These are phyloP conservation scores for Yponomeuta malinellus DNA, from an alignment of 2,888 invertebrate species.

Conservation along the genomic window DNA sequence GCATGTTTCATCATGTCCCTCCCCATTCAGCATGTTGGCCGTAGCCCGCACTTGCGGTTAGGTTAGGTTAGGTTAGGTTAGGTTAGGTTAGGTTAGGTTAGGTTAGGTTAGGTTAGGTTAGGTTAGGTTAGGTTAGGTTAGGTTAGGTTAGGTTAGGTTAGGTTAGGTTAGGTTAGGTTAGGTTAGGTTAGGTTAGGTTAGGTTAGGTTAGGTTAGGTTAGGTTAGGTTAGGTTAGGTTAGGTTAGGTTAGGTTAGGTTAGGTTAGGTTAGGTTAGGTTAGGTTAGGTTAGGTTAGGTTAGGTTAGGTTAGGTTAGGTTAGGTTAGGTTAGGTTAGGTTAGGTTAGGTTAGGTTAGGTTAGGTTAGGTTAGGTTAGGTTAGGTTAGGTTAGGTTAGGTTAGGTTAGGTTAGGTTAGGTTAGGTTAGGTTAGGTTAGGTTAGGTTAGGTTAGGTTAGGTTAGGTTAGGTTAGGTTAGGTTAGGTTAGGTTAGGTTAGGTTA, in stretches of 20 bases:
- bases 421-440: no score
- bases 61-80: constrained; percentile 23
- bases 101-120: constrained; percentile 22
- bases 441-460: no score
- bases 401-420: constrained; percentile 20
- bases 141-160: constrained; percentile 23
- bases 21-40: no score
- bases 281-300: constrained; percentile 27
- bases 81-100: constrained; percentile 23
- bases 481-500: no score
- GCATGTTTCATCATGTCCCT: no score
- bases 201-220: constrained; percentile 26
- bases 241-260: constrained; percentile 24
- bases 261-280: constrained; percentile 25
- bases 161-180: constrained; percentile 18
- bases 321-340: constrained; percentile 28
- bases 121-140: constrained; percentile 22
- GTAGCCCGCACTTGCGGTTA: constrained; percentile 13
- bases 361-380: constrained; percentile 28
- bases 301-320: constrained; percentile 27
- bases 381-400: constrained; percentile 26
- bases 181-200: constrained; percentile 25
- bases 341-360: constrained; percentile 28
- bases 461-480: no score
- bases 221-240: constrained; percentile 24